Conservation (phyloP, 2,888 invertebrate species). For the Malthinus seriepunctatus region DNA sequence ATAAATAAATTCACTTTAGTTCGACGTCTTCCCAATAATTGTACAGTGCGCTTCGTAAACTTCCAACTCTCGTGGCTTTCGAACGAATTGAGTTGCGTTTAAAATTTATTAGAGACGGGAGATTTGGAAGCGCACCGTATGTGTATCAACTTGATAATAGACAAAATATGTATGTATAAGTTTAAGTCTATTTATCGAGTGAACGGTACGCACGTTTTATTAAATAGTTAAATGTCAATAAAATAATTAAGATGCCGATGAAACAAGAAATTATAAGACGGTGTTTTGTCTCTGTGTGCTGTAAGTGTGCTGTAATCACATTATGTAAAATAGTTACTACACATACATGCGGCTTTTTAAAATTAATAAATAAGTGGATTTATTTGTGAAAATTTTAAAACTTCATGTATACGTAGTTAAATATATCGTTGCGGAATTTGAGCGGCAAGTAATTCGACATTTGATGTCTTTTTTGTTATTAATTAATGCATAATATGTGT, state of each 20-base stretch:
- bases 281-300: slow-evolving; percentile 1
- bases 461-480: not conserved
- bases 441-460: not conserved
- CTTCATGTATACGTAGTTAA: not conserved
- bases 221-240: slow-evolving; percentile 3
- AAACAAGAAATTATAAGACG: not conserved
- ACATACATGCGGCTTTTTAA: too few species aligned
- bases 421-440: not conserved
- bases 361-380: too few species aligned
- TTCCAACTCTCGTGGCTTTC: too few species aligned
- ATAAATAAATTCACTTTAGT: slow-evolving; percentile 41
- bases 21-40: slow-evolving; percentile 51
- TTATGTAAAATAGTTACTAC: too few species aligned
- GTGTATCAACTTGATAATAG: slow-evolving; percentile 42
- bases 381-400: too few species aligned
- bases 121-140: too few species aligned
- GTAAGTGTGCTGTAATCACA: not conserved
- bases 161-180: slow-evolving; percentile 15
- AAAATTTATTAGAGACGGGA: too few species aligned
- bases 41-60: too few species aligned
- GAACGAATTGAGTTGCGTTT: too few species aligned
- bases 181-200: slow-evolving; percentile 19
- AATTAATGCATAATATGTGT: not conserved
- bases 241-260: slow-evolving; percentile 4
- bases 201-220: not conserved